Evolutionary conservation across 2,113 vertebrate genomes (phyloP).

Genomic region (Sylvia atricapilla): DNA sequence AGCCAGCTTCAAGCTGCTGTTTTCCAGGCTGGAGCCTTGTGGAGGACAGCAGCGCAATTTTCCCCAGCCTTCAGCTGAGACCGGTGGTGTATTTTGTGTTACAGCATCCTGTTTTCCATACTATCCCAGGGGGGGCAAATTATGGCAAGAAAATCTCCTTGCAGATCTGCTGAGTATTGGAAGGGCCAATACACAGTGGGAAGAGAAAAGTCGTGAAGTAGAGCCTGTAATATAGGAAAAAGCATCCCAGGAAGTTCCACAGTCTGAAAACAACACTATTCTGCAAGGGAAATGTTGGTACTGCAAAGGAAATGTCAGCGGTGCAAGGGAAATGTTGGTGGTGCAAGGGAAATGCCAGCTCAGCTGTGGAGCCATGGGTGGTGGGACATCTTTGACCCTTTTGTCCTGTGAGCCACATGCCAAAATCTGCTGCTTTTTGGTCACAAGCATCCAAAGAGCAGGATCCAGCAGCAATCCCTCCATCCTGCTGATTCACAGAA

Average conservation of each 20-base stretch:
- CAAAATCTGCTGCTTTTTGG: background rate
- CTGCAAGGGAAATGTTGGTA: background rate
- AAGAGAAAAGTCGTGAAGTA: background rate
- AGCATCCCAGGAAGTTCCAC: background rate
- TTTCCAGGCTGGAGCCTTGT: background rate
- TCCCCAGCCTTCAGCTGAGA: background rate
- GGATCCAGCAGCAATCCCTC: background rate
- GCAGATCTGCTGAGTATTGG: background rate
- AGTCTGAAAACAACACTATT: rapidly evolving
- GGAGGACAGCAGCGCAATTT: background rate
- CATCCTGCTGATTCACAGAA: background rate
- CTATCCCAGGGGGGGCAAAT: background rate
- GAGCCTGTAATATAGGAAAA: background rate
- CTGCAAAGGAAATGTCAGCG: background rate
- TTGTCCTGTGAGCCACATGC: background rate
- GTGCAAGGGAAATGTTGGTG: background rate
- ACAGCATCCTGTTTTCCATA: background rate
- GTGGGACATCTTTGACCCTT: background rate
- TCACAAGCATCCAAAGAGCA: background rate
- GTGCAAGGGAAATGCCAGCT: background rate
- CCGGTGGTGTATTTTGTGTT: background rate
- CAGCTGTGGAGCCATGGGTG: background rate
- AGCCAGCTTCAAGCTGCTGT: background rate
- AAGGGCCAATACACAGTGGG: background rate
- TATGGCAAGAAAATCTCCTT: background rate